Percentiles rank a stretch among this genome's conserved stretches.
These are phyloP conservation scores for Heteromurus nitidus DNA, from an alignment of 2,888 invertebrate genomes.

Conservation along the genomic window DNA sequence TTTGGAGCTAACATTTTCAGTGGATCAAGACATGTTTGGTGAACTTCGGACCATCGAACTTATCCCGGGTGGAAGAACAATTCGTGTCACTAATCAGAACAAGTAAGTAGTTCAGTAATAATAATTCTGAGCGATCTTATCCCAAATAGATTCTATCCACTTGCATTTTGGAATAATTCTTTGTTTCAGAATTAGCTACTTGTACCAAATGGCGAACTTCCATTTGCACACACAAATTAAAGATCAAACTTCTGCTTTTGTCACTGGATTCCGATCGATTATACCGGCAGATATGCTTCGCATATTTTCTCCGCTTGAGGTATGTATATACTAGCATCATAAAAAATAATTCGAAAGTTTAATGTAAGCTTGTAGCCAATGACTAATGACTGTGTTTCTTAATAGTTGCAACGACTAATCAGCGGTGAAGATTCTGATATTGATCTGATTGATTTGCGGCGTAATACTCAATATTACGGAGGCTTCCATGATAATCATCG, in stretches of 20 bases:
- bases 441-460: conserved; percentile 89
- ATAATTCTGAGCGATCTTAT: no score
- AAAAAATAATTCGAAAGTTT: no score
- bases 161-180: neutral
- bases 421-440: conserved; percentile 96
- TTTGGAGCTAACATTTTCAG: conserved; percentile 95
- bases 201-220: conserved; percentile 98
- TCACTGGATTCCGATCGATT: conserved; percentile 95
- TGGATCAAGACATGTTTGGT: conserved; percentile 96
- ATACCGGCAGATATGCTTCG: conserved; percentile 96
- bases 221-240: conserved; percentile 98
- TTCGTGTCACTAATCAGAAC: conserved; percentile 96
- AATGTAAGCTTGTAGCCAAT: no score
- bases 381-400: conserved; percentile 36
- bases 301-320: conserved; percentile 96
- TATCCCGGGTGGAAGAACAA: conserved; percentile 93
- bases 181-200: conserved; percentile 90
- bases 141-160: no score
- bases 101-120: no score
- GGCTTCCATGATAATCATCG: conserved; percentile 99
- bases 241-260: conserved; percentile 97
- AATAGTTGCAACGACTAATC: conserved; percentile 90
- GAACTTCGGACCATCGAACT: conserved; percentile 95
- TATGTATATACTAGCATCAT: conserved; percentile 76
- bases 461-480: conserved; percentile 98